Evolutionary conservation across 1,140 invertebrate genomes (phyloP), one percentile per base, ranked within the genome.

Genomic region (Drosophila mojavensis): DNA sequence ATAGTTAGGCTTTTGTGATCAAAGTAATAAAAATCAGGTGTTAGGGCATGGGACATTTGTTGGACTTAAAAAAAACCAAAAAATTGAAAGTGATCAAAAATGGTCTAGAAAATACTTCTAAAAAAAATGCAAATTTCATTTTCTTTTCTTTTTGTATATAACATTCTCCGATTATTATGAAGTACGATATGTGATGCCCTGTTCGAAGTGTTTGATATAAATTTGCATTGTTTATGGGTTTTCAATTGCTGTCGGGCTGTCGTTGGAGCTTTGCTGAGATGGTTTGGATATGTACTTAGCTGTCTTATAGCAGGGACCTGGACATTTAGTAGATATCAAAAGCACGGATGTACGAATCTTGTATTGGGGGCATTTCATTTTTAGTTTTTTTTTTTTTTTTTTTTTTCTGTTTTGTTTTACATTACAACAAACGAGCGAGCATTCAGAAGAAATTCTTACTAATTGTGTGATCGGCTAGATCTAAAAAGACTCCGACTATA

Each of bases 381-480:
- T 50, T 59, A 5, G 43, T 47, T 47, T 73, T 55, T 28, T 65
- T 33, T 60, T 73, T 55, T 28, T 65, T 33, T 60, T n/a, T 47
- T 47, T 73, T 55, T 28, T 65, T 33, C 60, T 74, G 13, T 43
- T 43, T 43, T n/a, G 43, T 47, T 47, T 73, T 55, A 79, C 72
- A 80, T 77, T 71, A 88, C 80, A 88, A 88, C 64, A 79, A 65
- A 76, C 55, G 55, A 66, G 50, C 55, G 53, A 66, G 47, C 50
- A 48, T 67, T 28, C 56, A 30, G 26, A 45, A 47, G 64, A 20
- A 48, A 41, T 78, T 89, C 96, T 97, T 97, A 98, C 97, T 98
- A 95, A 99, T 98, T 90, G 97, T 98, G 92, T 96, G 96, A 94
- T 98, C 98, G 94, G 98, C 97, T 92, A 98, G 94, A 95, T 99